Base-by-base conservation (phyloP, 2,888 invertebrate species). In the Argyra leucocephala region DNA sequence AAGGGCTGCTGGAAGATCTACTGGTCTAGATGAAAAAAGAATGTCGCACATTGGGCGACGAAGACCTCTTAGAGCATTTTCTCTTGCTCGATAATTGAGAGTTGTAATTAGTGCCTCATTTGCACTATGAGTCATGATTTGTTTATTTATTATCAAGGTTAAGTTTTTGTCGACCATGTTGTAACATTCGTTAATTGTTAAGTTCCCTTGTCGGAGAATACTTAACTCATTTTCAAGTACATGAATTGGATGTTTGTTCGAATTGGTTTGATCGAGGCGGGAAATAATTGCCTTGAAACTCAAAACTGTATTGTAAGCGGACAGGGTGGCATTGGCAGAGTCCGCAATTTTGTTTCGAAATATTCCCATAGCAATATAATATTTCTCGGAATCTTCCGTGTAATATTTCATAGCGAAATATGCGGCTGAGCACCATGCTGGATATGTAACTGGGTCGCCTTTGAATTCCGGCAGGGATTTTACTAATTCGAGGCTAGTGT, bases 71-170 rank as follows among this genome's bases (percentile, higher is more conserved):
- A 69, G 64, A 7, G 67, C 70, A 62, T 68, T 65, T 61, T 67
- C 65, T 22, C 68, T 64, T 37, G 65, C 64, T 36, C 65, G 60
- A n/a, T 66, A 63, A 36, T 68, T 69, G 9, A 67, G 61, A 57
- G 65, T 65, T 24, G 48, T 31, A 26, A 66, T 61, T 15, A 69
- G 26, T 9, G 63, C 69, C 15, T 63, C 4, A 22, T 66, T 69
- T 21, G 61, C 66, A 18, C 63, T 60, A 37, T 68, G 60, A 22
- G 66, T 62, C 67, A 69, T 68, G n/a, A 64, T 59, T 26, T 65
- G 64, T 48, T 71, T 70, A 37, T 70, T 68, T 24, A 66, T 66
- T 22, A 70, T 68, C 6, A 66, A 62, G n/a, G 68, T 68, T 12
- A 69, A 57, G n/a, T 69, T 63, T 61, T 66, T 67, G 57, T 70